Evolutionary conservation across 2,888 invertebrate genomes (phyloP), one percentile per base, ranked within the genome.

Genomic region (Pandemis corylana): DNA sequence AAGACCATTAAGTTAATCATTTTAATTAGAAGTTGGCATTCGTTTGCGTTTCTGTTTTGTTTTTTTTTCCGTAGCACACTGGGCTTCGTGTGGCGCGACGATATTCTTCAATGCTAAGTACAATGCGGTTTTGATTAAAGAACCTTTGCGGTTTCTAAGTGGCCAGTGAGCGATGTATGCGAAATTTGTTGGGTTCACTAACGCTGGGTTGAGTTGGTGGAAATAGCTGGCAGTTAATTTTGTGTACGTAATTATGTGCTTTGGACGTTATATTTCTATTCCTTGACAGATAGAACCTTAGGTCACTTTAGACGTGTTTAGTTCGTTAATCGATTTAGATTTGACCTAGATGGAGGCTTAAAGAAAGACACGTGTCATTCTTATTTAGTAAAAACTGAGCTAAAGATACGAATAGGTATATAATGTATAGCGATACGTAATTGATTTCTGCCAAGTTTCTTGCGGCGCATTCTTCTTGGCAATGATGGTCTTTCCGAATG

Each of bases 1-100:
- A 87, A 90, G 87, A 89, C 93, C 94, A 94, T 95, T 94, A 95
- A 94, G 92, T 94, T 94, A 94, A 95, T 95, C 90, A 94, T 94
- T 94, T 94, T 94, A 94, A 95, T 95, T 93, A 94, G 92, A 90
- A 90, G 84, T 90, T 91, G 89, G 91, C 90, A 86, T 89, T 89
- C 84, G 87, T 84, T 87, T 85, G 86, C 83, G 84, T 89, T 87
- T 86, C 79, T 84, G 82, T 87, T 84, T 86, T 76, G 73, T 77
- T 78, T 76, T 78, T 77, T 71, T 61, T 12, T 12, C 46, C 56
- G 49, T 36, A 36, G 63, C 36, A 51, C 59, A 53, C 46, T 65
- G 7, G 56, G 44, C 46, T 56, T 46, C 62, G 20, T n/a, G 72
- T 53, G 36, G 44, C 15, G 61, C 77, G 78, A 76, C 63, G 36